Conservation (phyloP, 1,140 invertebrate genomes). For the Lepidurus packardi region DNA sequence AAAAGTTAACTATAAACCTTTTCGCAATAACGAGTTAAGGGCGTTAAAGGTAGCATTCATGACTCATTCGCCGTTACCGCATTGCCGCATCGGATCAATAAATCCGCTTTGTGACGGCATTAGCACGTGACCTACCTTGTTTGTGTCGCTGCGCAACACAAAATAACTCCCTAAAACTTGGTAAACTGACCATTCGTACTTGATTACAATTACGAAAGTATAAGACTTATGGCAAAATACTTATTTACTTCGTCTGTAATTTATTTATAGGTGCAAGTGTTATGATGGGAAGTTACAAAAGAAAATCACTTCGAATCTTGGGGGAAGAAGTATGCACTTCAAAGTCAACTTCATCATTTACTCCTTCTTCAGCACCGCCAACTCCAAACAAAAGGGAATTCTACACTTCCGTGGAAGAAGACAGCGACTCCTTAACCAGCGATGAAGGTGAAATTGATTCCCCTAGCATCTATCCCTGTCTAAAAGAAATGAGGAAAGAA, state of each 20-base stretch:
- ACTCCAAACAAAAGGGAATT: not conserved
- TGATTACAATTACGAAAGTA: no score
- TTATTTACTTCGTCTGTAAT: not conserved
- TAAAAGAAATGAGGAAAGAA: not conserved
- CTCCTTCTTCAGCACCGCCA: not conserved
- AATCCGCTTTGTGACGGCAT: not conserved
- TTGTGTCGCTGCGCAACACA: no score
- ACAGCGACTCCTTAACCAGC: not conserved
- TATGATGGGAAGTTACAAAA: not conserved
- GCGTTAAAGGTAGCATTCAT: not conserved
- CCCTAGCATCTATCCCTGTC: not conserved
- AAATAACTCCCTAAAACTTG: no score
- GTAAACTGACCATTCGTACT: no score
- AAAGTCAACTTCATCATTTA: not conserved
- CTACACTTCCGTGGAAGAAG: not conserved
- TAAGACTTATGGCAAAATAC: no score
- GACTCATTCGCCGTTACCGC: not conserved
- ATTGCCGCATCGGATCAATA: slow-evolving; percentile 13
- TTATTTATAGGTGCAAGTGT: not conserved
- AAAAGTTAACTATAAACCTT: no score
- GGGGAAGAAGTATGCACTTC: not conserved
- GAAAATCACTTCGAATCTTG: not conserved
- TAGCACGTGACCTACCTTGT: no score
- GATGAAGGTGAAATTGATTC: not conserved
- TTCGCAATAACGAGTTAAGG: no score